Base-by-base conservation (phyloP, 2,888 invertebrate genomes). In the Agonopterix subpropinquella region DNA sequence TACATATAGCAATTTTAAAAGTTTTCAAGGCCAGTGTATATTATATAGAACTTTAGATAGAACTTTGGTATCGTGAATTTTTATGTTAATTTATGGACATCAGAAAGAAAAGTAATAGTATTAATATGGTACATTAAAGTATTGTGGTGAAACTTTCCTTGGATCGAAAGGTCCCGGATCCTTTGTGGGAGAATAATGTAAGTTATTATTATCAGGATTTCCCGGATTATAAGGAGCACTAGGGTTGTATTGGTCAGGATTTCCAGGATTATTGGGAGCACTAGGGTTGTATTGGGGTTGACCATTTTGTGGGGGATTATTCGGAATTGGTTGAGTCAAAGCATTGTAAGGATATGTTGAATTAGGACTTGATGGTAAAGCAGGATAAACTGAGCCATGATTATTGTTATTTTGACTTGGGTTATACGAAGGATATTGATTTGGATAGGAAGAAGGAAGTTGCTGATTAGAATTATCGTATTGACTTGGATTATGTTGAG, bases 161-260 rank as follows among this genome's bases (percentile, higher is more conserved):
- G 70, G 66, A 48, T 76, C 73, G 37, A 65, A 64, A 39, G 55
- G 50, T 15, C 48, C 53, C 35, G 58, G 59, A 13, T 46, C 57
- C 46, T 55, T 58, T 36, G 59, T 49, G 46, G 65, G 57, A 43
- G 55, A 59, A 41, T 54, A 53, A 37, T 7, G 28, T 7, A 48
- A 54, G 49, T 59, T 43, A 49, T 53, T 52, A 41, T 50, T 35
- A 48, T 57, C 51, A 13, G 39, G 39, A 28, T 28, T 28, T 39
- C 10, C 39, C 3, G 39, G 39, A 9, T 39, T 9, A n/a, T n/a
- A n/a, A 39, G 39, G 39, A 39, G 39, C 39, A n/a, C 39, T 39
- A 8, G 44, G 44, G 11, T n/a, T 35, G 35, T 35, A 15, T 15
- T 43, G 43, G 41, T 39, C 36, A 5, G 39, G 15, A 48, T 61